Evolutionary conservation across 2,113 vertebrate genomes (phyloP), one percentile per base, ranked within the genome.

Genomic region (Origma solitaria): DNA sequence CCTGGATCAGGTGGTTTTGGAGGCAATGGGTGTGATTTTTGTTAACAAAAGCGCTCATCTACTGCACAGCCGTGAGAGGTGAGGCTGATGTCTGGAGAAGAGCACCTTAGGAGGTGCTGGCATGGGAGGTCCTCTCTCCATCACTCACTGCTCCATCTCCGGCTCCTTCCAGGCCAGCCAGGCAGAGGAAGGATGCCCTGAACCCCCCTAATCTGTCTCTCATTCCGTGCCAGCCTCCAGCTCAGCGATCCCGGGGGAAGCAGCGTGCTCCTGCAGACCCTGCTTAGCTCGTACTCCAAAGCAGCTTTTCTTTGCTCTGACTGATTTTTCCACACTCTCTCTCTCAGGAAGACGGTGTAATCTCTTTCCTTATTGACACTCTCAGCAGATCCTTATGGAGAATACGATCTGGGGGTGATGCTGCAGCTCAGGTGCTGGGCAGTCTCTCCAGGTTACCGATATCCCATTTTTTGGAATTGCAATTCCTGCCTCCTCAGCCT

Each of bases 61-160:
- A 3, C 31, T 0, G 3, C 4, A 2, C 5, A 24, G 7, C 2
- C 15, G 4, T 21, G 90, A 79, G 23, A 60, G 9, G 28, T 0
- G 11, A 68, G 42, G 18, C 7, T 72, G 62, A 15, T 24, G 42
- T 16, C 68, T 88, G 0, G 0, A 64, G 70, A 47, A 61, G 42
- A 54, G 42, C 56, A 56, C 25, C 17, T 58, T 9, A 24, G 79
- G 56, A 73, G 64, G 25, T 4, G 3, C 16, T 57, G 56, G 17
- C 0, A 0, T 30, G 21, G 37, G 25, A n/a, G 7, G 1, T 72
- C 37, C 35, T 65, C 27, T 80, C n/a, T 38, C 37, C 57, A 4
- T 49, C 88, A 21, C n/a, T 33, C 53, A 0, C 1, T 44, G 31
- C 37, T 80, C 21, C 24, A 9, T 49, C 28, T 60, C 49, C 65